phyloP scores from a whole-genome alignment of 2,113 vertebrate species.

The Trogon surrucura region DNA sequence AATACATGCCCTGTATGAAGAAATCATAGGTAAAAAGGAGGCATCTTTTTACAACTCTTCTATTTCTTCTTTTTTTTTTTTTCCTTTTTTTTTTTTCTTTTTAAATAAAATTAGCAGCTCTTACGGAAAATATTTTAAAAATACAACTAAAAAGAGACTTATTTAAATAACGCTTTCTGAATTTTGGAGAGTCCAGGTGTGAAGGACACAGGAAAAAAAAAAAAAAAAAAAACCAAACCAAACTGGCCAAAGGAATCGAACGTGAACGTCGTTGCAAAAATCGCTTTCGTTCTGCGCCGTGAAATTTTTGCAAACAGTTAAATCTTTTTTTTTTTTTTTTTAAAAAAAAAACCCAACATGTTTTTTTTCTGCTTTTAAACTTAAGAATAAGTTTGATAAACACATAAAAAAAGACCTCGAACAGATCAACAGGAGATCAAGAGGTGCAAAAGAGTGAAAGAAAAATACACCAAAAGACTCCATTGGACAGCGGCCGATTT shows the following conservation, averaged over 20 bases:
- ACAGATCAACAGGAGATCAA: slow-evolving; percentile 85
- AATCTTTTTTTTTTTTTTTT: slow-evolving; percentile 27
- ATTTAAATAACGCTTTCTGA: slow-evolving; percentile 75
- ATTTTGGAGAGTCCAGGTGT: slow-evolving; percentile 57
- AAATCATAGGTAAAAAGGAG: slow-evolving; percentile 79
- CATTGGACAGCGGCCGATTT: slow-evolving; percentile 22
- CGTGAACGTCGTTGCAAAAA: slow-evolving; percentile 48
- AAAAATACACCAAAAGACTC: slow-evolving; percentile 34
- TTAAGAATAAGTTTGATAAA: slow-evolving; percentile 93
- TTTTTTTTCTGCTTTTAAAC: slow-evolving; percentile 77
- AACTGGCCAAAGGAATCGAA: slow-evolving; percentile 70
- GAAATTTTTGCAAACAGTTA: slow-evolving; percentile 74
- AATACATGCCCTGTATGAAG: slow-evolving; percentile 75
- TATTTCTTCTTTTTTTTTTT: slow-evolving; percentile 29
- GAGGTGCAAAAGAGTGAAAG: slow-evolving; percentile 65
- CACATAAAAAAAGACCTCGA: slow-evolving; percentile 86
- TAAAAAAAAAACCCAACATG: no score
- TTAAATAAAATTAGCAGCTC: slow-evolving; percentile 90
- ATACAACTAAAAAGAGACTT: slow-evolving; percentile 80
- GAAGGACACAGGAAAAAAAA: slow-evolving; percentile 65
- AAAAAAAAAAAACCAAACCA: no score
- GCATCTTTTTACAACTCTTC: slow-evolving; percentile 77
- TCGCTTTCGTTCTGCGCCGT: slow-evolving; percentile 23
- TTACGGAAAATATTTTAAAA: slow-evolving; percentile 82
- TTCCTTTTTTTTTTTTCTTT: slow-evolving; percentile 59